A percentile compares a stretch with the other conserved stretches of the same genome.
Conservation (phyloP, 1,140 invertebrate species). For the Leptopilina boulardi region DNA sequence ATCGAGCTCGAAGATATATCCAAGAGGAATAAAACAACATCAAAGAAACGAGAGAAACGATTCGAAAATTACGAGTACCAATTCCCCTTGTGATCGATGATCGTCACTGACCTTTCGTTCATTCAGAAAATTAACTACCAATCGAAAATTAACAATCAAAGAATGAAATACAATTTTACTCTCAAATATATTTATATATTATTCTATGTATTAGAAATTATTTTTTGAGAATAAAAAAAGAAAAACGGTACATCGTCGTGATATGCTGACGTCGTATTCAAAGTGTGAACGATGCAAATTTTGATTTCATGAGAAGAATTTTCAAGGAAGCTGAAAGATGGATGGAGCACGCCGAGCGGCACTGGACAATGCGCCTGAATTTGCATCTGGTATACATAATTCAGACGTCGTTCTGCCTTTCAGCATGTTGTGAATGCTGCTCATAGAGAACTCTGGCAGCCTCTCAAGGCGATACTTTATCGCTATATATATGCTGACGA, state of each 20-base stretch:
- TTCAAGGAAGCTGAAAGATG: constrained; percentile 53
- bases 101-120: constrained; percentile 23
- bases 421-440: constrained; percentile 45
- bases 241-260: constrained; percentile 17
- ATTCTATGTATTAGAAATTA: not conserved
- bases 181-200: no score
- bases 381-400: constrained; percentile 64
- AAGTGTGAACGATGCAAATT: constrained; percentile 58
- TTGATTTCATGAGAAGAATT: constrained; percentile 55
- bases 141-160: constrained; percentile 24
- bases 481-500: not conserved
- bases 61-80: constrained; percentile 25
- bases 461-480: constrained; percentile 28
- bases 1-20: constrained; percentile 4
- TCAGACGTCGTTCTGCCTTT: constrained; percentile 52
- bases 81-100: constrained; percentile 28
- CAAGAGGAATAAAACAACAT: constrained; percentile 2
- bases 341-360: constrained; percentile 49
- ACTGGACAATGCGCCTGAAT: constrained; percentile 56
- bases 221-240: not conserved
- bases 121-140: constrained; percentile 5
- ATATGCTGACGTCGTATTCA: constrained; percentile 43
- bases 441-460: constrained; percentile 34
- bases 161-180: not conserved
- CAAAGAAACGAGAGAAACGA: constrained; percentile 13